These are phyloP conservation scores for Acanthaster planci DNA, from an alignment of 35 echinoderm and acorn worm species.

Conservation along the genomic window DNA sequence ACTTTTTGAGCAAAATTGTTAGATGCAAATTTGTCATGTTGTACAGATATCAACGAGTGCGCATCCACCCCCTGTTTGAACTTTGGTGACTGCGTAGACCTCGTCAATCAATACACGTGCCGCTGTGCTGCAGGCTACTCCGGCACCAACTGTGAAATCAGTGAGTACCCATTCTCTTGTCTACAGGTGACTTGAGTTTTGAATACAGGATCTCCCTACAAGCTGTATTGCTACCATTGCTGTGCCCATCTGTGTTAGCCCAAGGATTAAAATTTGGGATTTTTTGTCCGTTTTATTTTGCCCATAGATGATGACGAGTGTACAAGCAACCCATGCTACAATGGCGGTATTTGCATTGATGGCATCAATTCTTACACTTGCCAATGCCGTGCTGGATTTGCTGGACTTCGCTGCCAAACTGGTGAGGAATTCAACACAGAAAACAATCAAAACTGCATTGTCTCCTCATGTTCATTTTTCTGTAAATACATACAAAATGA, in stretches of 20 bases:
- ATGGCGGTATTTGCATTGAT: conserved; percentile 63
- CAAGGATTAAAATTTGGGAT: no score
- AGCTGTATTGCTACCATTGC: no score
- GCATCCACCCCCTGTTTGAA: not conserved
- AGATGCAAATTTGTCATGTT: not conserved
- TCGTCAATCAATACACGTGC: not conserved
- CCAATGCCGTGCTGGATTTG: conserved; percentile 51
- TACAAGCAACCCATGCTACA: conserved; percentile 57
- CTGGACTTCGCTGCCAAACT: conserved; percentile 53
- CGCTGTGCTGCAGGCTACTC: not conserved
- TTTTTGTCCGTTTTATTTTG: not conserved
- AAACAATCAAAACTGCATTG: no score
- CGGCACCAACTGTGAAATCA: conserved; percentile 15
- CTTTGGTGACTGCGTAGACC: conserved; percentile 9
- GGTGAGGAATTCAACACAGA: conserved; percentile 10
- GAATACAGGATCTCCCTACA: no score
- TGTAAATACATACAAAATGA: no score
- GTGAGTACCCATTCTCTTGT: conserved; percentile 8
- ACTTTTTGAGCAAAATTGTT: no score
- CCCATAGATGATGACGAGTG: conserved; percentile 77
- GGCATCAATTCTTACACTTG: conserved; percentile 68
- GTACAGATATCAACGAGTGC: conserved; percentile 18
- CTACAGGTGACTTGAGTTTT: no score
- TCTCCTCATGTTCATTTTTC: no score
- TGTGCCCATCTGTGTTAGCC: no score